Evolutionary conservation across 2,888 invertebrate species (phyloP), one percentile per base, ranked within the genome.

Genomic region (Elgonia sp.): DNA sequence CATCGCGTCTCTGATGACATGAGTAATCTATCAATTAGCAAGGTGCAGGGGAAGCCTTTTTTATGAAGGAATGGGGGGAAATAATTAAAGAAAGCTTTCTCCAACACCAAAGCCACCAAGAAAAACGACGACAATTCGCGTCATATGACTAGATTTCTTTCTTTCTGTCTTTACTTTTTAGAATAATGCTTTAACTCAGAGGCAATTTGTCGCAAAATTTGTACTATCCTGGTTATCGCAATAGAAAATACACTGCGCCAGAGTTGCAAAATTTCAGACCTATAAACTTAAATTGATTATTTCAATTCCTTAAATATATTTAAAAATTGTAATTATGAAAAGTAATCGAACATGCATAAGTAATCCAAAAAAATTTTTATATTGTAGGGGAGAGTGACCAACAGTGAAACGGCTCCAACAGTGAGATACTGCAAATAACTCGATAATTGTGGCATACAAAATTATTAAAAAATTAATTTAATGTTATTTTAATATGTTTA

Each of bases 131-230:
- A 75, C 5, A 53, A 50, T 46, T 77, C 60, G 37, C 50, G 60
- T 65, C 70, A 37, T 40, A 37, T 72, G 67, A 79, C 76, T 67
- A 84, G 69, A 62, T 29, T 29, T 29, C 29, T 29, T 29, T 29
- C 29, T 29, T 29, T 29, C 29, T 29, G 1, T 29, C 29, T 29
- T 29, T 29, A 50, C 53, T 73, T 42, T 67, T 79, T 42, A 63
- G 46, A 81, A 40, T 60, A 37, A 80, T 39, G 63, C 87, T 84
- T 87, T 87, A 87, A 84, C 87, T 87, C 84, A 80, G 84, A 87
- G 79, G 80, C 84, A 87, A 84, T 84, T 87, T 42, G 77, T 77
- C 29, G 82, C 82, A 77, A 63, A 67, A 72, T 67, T 20, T 29
- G 60, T 73, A 55, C 69, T 40, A 67, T 18, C 82, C 77, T 86